Conservation (phyloP, 2,113 vertebrate genomes). For the Crypturellus undulatus region DNA sequence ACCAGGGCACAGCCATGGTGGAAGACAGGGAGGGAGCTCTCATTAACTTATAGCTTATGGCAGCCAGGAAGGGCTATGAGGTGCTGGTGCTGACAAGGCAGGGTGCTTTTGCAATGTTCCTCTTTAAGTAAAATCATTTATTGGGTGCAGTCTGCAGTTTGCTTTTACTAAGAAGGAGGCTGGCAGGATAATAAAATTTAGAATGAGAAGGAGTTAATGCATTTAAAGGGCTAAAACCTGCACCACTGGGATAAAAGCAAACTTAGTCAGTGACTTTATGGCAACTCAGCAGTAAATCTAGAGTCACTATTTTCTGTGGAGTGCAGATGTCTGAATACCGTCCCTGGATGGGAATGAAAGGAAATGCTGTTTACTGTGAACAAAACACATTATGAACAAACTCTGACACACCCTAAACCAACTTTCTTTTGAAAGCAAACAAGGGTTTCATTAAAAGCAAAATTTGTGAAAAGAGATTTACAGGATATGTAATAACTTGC, state of each 20-base stretch:
- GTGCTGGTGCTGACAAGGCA: not conserved
- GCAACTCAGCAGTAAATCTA: constrained; percentile 31
- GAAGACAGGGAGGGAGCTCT: not conserved
- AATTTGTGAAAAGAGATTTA: constrained; percentile 61
- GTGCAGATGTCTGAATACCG: constrained; percentile 60
- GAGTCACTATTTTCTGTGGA: constrained; percentile 45
- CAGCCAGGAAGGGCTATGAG: not conserved
- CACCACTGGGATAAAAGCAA: constrained; percentile 40
- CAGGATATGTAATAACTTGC: constrained; percentile 68
- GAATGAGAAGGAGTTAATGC: not conserved
- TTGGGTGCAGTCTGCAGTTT: not conserved
- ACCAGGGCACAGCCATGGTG: accelerated
- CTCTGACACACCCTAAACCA: constrained; percentile 66
- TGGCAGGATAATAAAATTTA: not conserved
- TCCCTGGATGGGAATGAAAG: constrained; percentile 69
- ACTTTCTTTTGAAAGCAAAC: constrained; percentile 62
- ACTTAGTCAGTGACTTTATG: constrained; percentile 33
- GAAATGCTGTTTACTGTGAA: constrained; percentile 67
- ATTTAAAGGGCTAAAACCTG: constrained; percentile 50
- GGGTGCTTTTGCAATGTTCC: not conserved
- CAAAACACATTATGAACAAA: constrained; percentile 56
- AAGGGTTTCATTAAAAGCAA: constrained; percentile 62
- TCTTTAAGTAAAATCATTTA: not conserved
- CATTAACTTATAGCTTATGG: not conserved
- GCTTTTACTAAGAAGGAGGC: not conserved